phyloP scores from a whole-genome alignment of 2,888 invertebrate species.

The Mechanitis mazaeus region DNA sequence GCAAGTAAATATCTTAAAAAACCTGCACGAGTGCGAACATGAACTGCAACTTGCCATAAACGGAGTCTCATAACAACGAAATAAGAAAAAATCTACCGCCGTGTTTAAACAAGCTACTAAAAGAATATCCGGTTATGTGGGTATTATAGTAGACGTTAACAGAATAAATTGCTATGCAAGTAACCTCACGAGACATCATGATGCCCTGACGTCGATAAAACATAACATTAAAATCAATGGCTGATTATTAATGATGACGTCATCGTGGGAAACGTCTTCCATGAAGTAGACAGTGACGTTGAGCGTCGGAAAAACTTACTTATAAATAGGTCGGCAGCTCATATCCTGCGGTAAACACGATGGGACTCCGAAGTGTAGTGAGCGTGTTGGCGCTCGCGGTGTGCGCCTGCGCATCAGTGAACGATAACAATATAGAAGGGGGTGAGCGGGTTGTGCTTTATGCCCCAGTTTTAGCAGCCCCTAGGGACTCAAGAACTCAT shows the following conservation, averaged over 20 bases:
- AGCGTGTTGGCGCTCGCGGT: constrained; percentile 50
- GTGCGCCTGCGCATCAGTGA: constrained; percentile 46
- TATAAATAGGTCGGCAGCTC: constrained; percentile 66
- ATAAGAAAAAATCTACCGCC: constrained; percentile 1
- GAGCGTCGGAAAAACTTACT: constrained; percentile 50
- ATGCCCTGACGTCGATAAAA: constrained; percentile 12
- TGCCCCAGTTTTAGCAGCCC: constrained; percentile 65
- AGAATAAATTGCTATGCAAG: constrained; percentile 49
- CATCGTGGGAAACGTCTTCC: constrained; percentile 52
- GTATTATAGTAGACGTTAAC: constrained; percentile 55
- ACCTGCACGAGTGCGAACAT: not conserved
- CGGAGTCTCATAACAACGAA: constrained; percentile 1
- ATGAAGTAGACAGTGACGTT: constrained; percentile 45
- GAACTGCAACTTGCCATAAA: not conserved
- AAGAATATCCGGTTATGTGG: constrained; percentile 58
- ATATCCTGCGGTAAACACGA: constrained; percentile 62
- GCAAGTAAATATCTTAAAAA: not conserved
- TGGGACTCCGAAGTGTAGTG: constrained; percentile 59
- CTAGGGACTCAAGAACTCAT: constrained; percentile 54
- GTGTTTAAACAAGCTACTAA: constrained; percentile 34
- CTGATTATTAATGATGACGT: constrained; percentile 38
- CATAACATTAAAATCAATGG: constrained; percentile 18
- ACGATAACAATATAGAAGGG: constrained; percentile 56
- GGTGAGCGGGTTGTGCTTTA: constrained; percentile 58
- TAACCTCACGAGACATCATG: constrained; percentile 12